Percentiles rank a stretch among this genome's conserved stretches.
These are phyloP conservation scores for Erinaceus europaeus DNA, from an alignment of 2,113 vertebrate genomes.

Conservation along the genomic window DNA sequence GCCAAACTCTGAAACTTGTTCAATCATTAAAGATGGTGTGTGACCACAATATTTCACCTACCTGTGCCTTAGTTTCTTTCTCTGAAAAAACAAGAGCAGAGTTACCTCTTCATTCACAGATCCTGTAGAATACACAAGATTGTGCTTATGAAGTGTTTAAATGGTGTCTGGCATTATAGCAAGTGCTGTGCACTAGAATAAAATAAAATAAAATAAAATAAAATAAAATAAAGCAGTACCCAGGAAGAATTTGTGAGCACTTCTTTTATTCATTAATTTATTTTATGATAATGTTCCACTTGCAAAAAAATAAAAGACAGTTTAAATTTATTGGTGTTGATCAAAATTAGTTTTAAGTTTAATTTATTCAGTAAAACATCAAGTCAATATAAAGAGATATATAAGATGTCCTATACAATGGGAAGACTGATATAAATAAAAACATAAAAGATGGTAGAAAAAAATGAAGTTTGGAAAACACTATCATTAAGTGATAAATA, in stretches of 20 bases:
- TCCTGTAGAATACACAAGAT: background rate
- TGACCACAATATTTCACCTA: background rate
- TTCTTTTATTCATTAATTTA: background rate
- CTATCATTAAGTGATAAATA: background rate
- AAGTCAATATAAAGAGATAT: constrained; percentile 18
- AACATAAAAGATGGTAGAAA: background rate
- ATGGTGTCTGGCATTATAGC: background rate
- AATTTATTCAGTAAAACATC: background rate
- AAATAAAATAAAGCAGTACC: too few species aligned
- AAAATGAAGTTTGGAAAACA: background rate
- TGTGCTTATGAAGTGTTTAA: background rate
- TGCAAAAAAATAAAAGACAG: background rate
- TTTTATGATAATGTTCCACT: background rate
- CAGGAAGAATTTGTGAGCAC: too few species aligned
- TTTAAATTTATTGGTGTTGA: constrained; percentile 8
- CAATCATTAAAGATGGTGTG: background rate
- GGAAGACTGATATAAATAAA: background rate
- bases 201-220: too few species aligned
- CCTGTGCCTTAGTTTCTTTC: background rate
- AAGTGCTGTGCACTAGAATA: background rate
- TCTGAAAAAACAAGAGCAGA: background rate
- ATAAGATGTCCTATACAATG: background rate
- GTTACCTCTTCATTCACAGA: background rate
- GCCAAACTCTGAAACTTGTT: background rate
- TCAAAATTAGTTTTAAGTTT: background rate